These are phyloP conservation scores for Drosophila maculinotata DNA, from an alignment of 2,888 invertebrate species.

Conservation along the genomic window DNA sequence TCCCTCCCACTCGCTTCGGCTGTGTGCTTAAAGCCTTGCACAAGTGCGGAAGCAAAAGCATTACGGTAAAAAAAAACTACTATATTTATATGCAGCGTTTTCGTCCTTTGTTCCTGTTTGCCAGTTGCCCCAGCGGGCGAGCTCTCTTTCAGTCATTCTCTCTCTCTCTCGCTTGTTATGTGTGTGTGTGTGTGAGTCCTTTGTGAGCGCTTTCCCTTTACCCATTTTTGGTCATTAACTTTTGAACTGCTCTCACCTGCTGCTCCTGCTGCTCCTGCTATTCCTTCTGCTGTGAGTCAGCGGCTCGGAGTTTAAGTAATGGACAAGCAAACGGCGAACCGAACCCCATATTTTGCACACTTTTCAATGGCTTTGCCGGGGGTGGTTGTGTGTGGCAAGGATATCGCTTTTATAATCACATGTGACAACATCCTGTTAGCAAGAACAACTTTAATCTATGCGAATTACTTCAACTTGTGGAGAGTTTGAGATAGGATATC, in stretches of 20 bases:
- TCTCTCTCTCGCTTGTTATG: neutral
- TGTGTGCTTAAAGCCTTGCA: constrained; percentile 39
- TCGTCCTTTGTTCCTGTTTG: constrained; percentile 55
- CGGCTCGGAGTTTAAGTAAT: constrained; percentile 48
- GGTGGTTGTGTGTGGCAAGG: constrained; percentile 6
- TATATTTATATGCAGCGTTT: constrained; percentile 63
- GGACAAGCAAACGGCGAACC: constrained; percentile 37
- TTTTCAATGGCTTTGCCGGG: constrained; percentile 35
- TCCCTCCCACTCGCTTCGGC: constrained; percentile 14
- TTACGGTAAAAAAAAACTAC: constrained; percentile 55
- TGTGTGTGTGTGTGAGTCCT: constrained; percentile 20
- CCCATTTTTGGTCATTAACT: constrained; percentile 76
- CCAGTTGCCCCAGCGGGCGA: constrained; percentile 31
- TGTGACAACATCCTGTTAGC: constrained; percentile 46
- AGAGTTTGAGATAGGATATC: constrained; percentile 5
- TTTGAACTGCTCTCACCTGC: constrained; percentile 71
- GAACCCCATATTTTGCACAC: constrained; percentile 12
- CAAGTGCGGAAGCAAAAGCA: constrained; percentile 72
- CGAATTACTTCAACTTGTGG: constrained; percentile 38
- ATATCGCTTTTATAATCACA: constrained; percentile 45
- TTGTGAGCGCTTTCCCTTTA: constrained; percentile 43
- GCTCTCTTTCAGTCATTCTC: constrained; percentile 6
- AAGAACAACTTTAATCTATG: constrained; percentile 50
- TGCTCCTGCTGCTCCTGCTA: constrained; percentile 22
- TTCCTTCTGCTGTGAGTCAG: constrained; percentile 38